Evolutionary conservation across 1,140 invertebrate species (phyloP).

Genomic region (Rhyacophila brunnea): DNA sequence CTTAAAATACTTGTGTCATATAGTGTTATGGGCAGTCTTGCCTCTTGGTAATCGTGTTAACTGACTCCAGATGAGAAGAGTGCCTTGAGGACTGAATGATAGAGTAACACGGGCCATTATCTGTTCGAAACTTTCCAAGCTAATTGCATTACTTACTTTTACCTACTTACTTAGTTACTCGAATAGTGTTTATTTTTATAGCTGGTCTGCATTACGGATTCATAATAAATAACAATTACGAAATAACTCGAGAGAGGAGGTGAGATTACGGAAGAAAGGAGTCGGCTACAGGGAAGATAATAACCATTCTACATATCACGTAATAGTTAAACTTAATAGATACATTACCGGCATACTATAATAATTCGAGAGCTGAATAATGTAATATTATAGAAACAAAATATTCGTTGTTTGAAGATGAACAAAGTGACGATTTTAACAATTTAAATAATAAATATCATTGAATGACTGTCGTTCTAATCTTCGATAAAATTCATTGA

Average conservation of each 20-base stretch:
- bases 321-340: too few relatives aligned
- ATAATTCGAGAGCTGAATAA: too few relatives aligned
- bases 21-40: too few relatives aligned
- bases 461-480: too few relatives aligned
- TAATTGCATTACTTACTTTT: constrained; percentile 25
- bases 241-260: constrained; percentile 4
- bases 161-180: neutral
- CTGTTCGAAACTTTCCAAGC: constrained; percentile 30
- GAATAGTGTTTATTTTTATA: constrained; percentile 26
- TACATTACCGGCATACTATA: too few relatives aligned
- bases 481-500: too few relatives aligned
- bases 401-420: too few relatives aligned
- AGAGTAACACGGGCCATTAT: constrained; percentile 23
- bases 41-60: neutral
- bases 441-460: too few relatives aligned
- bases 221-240: constrained; percentile 35
- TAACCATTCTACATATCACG: too few relatives aligned
- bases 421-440: too few relatives aligned
- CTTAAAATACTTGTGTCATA: too few relatives aligned
- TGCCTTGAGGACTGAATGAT: constrained; percentile 13
- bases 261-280: constrained; percentile 11
- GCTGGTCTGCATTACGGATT: constrained; percentile 22
- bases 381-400: too few relatives aligned
- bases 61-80: neutral
- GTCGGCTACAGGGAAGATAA: neutral